Percentiles rank a stretch among this genome's conserved stretches.
These are phyloP conservation scores for Fregetta grallaria DNA, from an alignment of 2,113 vertebrate genomes.

Conservation along the genomic window DNA sequence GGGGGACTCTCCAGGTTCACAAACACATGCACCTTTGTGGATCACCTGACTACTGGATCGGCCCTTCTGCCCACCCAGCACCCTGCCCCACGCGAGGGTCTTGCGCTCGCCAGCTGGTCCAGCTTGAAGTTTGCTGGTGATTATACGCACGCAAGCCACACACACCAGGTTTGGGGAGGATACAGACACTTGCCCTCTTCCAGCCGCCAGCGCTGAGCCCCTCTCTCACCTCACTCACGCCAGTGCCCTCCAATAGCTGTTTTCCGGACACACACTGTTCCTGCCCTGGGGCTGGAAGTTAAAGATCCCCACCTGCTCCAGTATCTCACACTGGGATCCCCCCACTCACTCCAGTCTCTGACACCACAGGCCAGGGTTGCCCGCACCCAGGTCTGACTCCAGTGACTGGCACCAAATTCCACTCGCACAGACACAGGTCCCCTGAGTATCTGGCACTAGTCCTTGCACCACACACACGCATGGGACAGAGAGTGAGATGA, in stretches of 20 bases:
- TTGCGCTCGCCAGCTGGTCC: rapidly evolving
- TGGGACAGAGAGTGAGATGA: not conserved
- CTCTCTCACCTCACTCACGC: too few species aligned
- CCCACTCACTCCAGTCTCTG: not conserved
- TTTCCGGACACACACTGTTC: not conserved
- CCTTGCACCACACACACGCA: not conserved
- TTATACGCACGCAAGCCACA: rapidly evolving
- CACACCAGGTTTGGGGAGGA: not conserved
- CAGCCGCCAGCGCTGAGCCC: not conserved
- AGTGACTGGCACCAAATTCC: not conserved
- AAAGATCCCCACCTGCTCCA: not conserved
- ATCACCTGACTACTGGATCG: not conserved
- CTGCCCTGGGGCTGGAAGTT: not conserved
- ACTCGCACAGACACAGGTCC: not conserved
- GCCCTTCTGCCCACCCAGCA: not conserved
- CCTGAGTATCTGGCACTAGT: not conserved
- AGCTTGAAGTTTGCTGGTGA: not conserved
- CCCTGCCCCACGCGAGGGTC: not conserved
- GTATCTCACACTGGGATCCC: not conserved
- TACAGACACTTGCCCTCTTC: too few species aligned
- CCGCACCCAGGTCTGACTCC: not conserved
- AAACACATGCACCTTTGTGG: not conserved
- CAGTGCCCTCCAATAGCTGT: not conserved
- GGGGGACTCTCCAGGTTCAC: not conserved
- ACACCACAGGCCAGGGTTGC: not conserved